Evolutionary conservation across 2,797 vertebrate species (phyloP).

Genomic region (Coccyzus lansbergi): DNA sequence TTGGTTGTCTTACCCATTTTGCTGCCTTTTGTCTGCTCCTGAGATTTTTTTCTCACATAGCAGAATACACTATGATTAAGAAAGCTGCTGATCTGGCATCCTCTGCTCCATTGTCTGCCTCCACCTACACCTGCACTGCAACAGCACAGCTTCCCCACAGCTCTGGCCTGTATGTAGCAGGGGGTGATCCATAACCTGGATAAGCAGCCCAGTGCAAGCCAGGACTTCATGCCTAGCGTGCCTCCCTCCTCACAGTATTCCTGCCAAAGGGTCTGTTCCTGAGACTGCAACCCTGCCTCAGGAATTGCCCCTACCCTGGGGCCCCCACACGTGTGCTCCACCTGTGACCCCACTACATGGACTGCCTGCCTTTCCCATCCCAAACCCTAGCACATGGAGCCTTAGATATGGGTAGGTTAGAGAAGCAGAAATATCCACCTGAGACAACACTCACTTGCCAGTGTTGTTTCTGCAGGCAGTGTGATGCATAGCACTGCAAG

Average conservation of each 20-base stretch:
- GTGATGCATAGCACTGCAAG: not conserved
- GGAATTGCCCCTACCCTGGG: not conserved
- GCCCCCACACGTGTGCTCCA: accelerated
- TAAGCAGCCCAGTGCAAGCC: not conserved
- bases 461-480: not conserved
- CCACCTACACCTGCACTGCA: not conserved
- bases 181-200: not conserved
- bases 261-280: not conserved
- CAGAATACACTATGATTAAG: not conserved
- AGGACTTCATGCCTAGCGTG: not conserved
- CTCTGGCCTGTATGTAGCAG: not conserved
- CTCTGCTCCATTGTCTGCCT: not conserved
- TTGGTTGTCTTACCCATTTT: not conserved
- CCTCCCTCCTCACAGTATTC: not conserved
- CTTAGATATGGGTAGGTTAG: accelerated
- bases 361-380: not conserved
- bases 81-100: not conserved
- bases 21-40: not conserved
- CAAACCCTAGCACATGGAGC: not conserved
- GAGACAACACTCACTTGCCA: not conserved
- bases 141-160: not conserved
- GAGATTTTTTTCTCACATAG: not conserved
- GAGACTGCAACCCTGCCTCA: not conserved
- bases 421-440: not conserved
- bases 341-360: not conserved